A percentile compares a stretch with the other conserved stretches of the same genome.
Evolutionary conservation across 2,888 invertebrate genomes (phyloP).

Genomic region (Venusia cambrica): DNA sequence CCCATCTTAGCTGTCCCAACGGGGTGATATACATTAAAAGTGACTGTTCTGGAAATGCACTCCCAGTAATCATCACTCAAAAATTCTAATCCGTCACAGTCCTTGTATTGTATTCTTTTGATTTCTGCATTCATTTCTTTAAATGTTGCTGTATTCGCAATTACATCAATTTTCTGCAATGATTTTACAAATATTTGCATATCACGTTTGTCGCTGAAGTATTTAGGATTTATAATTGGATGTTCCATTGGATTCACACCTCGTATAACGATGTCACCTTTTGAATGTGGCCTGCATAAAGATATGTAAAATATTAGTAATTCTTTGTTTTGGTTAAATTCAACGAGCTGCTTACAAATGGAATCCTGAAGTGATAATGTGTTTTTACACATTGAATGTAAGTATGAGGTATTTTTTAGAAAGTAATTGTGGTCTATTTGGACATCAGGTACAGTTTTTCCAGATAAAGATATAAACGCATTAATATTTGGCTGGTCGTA

Average conservation of each 20-base stretch:
- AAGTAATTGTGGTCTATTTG: constrained; percentile 73
- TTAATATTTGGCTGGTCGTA: constrained; percentile 69
- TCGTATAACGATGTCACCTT: constrained; percentile 53
- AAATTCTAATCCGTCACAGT: constrained; percentile 56
- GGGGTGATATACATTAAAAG: constrained; percentile 69
- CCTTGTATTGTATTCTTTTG: constrained; percentile 52
- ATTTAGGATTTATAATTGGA: constrained; percentile 62
- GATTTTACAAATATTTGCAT: constrained; percentile 54
- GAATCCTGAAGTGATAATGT: constrained; percentile 52
- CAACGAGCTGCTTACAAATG: constrained; percentile 58
- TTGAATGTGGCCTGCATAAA: constrained; percentile 62
- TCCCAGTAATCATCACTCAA: constrained; percentile 62
- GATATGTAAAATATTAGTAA: constrained; percentile 61
- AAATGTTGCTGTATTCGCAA: constrained; percentile 56
- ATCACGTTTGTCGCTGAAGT: constrained; percentile 61
- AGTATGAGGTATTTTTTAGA: constrained; percentile 56
- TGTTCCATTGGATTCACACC: constrained; percentile 50
- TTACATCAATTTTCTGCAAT: constrained; percentile 54
- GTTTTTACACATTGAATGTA: constrained; percentile 52
- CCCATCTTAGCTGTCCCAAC: constrained; percentile 73
- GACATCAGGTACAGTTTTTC: constrained; percentile 57
- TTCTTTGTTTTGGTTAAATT: constrained; percentile 60
- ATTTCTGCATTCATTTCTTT: constrained; percentile 52
- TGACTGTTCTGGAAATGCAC: constrained; percentile 65
- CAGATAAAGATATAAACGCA: constrained; percentile 60